These are phyloP conservation scores for Parazoanthus atlanticus DNA, from an alignment of 92 coral and sea anemone genomes.

Conservation along the genomic window DNA sequence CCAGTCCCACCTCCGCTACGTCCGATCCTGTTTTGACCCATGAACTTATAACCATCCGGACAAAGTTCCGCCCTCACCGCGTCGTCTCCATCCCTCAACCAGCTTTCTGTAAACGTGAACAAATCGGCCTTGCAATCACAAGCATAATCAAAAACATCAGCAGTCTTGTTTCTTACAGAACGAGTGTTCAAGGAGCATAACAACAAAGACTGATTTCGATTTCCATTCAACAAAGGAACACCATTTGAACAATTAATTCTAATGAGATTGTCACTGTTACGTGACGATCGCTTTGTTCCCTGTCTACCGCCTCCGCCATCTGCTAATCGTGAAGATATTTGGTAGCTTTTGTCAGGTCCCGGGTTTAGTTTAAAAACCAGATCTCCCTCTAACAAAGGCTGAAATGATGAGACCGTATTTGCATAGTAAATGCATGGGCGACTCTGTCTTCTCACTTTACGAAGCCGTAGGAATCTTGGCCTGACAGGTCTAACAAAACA, in stretches of 20 bases:
- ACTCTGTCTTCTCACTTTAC: slow-evolving; percentile 40
- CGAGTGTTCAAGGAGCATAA: slow-evolving; percentile 43
- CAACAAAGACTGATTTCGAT: no score
- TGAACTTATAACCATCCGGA: slow-evolving; percentile 54
- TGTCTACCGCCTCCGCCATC: slow-evolving; percentile 42
- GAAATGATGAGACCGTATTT: slow-evolving; percentile 40
- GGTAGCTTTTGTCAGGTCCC: slow-evolving; percentile 33
- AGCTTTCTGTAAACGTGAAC: slow-evolving; percentile 42
- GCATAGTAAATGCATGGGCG: slow-evolving; percentile 45
- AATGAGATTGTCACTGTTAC: slow-evolving; percentile 49
- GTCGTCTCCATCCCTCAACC: slow-evolving; percentile 43
- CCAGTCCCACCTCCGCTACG: slow-evolving; percentile 16
- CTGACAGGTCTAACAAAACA: slow-evolving; percentile 37
- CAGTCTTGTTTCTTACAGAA: slow-evolving; percentile 42
- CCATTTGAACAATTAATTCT: slow-evolving; percentile 31
- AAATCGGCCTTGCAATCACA: slow-evolving; percentile 38
- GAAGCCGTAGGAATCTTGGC: slow-evolving; percentile 42
- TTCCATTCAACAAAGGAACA: no score
- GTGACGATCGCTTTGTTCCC: slow-evolving; percentile 52
- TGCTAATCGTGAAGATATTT: slow-evolving; percentile 37
- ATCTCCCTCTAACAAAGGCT: slow-evolving; percentile 44
- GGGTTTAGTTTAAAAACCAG: slow-evolving; percentile 32
- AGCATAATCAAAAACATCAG: slow-evolving; percentile 24
- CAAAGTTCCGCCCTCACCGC: slow-evolving; percentile 49
- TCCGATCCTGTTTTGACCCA: slow-evolving; percentile 49